phyloP scores from a whole-genome alignment of 2,113 vertebrate genomes.

The Otolemur garnettii region DNA sequence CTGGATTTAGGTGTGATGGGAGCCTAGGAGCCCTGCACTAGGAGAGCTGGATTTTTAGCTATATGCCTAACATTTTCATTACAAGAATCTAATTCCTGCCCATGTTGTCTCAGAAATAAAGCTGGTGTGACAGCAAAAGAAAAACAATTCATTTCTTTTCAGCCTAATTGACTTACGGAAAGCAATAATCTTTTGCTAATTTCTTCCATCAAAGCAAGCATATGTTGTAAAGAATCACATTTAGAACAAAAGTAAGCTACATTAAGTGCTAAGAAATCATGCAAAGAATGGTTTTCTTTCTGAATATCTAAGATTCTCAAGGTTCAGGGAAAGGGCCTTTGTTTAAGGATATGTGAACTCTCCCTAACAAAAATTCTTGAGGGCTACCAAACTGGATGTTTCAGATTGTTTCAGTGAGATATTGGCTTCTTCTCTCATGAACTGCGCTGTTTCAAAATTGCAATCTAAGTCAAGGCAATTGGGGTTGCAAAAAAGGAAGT shows the following conservation, averaged over 20 bases:
- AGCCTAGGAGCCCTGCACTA: no score
- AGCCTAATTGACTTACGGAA: slow-evolving; percentile 83
- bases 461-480: not conserved
- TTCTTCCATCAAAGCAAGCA: slow-evolving; percentile 85
- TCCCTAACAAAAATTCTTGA: slow-evolving; percentile 30
- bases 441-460: not conserved
- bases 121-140: slow-evolving; percentile 72
- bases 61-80: slow-evolving; percentile 45
- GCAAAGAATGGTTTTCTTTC: slow-evolving; percentile 83
- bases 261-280: slow-evolving; percentile 80
- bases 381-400: not conserved
- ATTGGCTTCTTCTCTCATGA: not conserved
- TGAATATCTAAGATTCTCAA: slow-evolving; percentile 78
- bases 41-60: no score
- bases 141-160: slow-evolving; percentile 84
- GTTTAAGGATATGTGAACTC: slow-evolving; percentile 58
- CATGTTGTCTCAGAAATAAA: slow-evolving; percentile 81
- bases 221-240: slow-evolving; percentile 85
- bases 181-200: slow-evolving; percentile 86
- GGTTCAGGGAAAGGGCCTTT: slow-evolving; percentile 73
- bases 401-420: not conserved
- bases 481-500: not conserved
- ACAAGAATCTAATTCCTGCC: slow-evolving; percentile 69
- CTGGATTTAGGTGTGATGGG: no score
- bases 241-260: slow-evolving; percentile 73